These are phyloP conservation scores for Steatornis caripensis DNA, from an alignment of 2,113 vertebrate species.

Conservation along the genomic window DNA sequence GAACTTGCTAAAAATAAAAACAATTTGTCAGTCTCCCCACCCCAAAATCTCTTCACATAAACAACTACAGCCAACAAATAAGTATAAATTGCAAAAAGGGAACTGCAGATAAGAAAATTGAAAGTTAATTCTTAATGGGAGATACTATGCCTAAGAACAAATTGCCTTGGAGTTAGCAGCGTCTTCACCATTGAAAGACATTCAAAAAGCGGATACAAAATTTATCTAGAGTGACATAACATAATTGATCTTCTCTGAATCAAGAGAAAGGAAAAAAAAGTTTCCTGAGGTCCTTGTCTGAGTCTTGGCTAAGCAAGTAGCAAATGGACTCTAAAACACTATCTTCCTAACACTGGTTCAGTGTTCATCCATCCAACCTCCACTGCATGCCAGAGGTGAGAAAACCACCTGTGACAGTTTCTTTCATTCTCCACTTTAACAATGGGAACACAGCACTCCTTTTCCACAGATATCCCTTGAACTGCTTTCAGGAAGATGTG, in stretches of 20 bases:
- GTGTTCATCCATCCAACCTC: not conserved
- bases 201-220: not conserved
- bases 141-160: not conserved
- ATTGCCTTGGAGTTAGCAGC: not conserved
- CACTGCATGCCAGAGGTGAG: not conserved
- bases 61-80: not conserved
- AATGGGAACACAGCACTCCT: not conserved
- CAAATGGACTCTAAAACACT: not conserved
- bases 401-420: not conserved
- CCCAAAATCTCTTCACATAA: not conserved
- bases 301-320: not conserved
- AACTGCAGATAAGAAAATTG: not conserved
- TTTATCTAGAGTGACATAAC: not conserved
- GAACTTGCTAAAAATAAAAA: not conserved
- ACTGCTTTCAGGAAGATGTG: not conserved
- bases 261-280: not conserved
- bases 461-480: not conserved
- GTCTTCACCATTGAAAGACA: not conserved
- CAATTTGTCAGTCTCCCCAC: not conserved
- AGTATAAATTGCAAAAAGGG: not conserved
- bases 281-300: not conserved
- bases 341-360: not conserved
- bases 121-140: not conserved
- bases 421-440: not conserved
- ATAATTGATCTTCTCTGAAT: not conserved